Conservation (phyloP, 2,113 vertebrate genomes). For the Chauna torquata region DNA sequence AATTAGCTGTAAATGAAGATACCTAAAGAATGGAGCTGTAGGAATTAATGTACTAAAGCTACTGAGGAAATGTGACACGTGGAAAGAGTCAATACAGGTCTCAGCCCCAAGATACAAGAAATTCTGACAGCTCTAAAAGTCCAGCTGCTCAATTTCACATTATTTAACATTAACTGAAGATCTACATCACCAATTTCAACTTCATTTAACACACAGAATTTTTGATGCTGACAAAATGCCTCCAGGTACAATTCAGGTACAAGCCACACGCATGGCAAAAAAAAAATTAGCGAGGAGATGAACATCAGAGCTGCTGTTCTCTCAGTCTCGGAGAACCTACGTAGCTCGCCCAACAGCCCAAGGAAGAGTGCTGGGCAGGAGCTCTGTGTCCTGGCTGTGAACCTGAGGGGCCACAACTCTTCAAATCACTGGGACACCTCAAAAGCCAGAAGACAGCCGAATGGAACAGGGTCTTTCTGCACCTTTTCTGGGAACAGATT, state of each 20-base stretch:
- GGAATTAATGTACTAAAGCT: slow-evolving; percentile 1
- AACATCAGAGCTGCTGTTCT: not conserved
- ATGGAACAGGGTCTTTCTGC: not conserved
- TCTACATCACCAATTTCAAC: not conserved
- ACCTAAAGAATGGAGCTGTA: not conserved
- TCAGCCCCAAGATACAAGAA: not conserved
- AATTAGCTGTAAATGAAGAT: slow-evolving; percentile 16
- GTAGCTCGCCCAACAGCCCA: not conserved
- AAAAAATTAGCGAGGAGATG: rapidly evolving
- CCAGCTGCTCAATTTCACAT: not conserved
- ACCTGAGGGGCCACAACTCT: not conserved
- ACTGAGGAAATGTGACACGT: not conserved
- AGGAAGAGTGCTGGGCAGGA: not conserved
- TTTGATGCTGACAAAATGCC: not conserved
- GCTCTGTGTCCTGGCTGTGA: not conserved
- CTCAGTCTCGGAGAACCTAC: not conserved
- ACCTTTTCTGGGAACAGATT: not conserved
- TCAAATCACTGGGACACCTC: not conserved
- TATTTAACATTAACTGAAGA: not conserved
- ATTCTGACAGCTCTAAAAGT: not conserved
- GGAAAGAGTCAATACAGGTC: not conserved
- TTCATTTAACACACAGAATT: not conserved
- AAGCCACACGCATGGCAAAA: not conserved
- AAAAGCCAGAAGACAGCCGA: not conserved
- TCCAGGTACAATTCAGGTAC: not conserved